Evolutionary conservation across 2,888 invertebrate genomes (phyloP).

Genomic region (Epirrhoe alternata): DNA sequence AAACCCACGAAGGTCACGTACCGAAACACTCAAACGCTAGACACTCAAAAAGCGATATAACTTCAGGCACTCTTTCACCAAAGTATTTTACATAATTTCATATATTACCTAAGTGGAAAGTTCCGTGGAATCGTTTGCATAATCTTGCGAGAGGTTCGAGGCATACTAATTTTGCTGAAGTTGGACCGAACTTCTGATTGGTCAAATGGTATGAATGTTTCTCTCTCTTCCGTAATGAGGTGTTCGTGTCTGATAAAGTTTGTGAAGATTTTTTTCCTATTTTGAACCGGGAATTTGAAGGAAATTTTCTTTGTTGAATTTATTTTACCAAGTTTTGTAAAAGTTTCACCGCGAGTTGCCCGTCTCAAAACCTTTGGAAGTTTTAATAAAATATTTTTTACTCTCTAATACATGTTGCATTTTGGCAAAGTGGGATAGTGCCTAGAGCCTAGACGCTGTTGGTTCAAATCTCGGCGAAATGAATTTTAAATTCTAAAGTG

Average conservation of each 20-base stretch:
- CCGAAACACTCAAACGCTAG: constrained; percentile 41
- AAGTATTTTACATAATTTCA: constrained; percentile 64
- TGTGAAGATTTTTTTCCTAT: constrained; percentile 13
- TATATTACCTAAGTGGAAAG: constrained; percentile 66
- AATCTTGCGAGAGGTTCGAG: constrained; percentile 50
- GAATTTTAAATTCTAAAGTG: too few species aligned
- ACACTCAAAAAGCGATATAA: constrained; percentile 53
- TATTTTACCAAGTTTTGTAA: background rate
- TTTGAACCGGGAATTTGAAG: constrained; percentile 2
- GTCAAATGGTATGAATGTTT: constrained; percentile 32
- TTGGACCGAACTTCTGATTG: constrained; percentile 34
- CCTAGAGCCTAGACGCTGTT: too few species aligned
- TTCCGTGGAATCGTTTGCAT: constrained; percentile 56
- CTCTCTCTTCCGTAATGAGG: constrained; percentile 26
- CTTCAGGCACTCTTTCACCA: constrained; percentile 49
- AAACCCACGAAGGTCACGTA: constrained; percentile 39
- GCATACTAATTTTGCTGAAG: constrained; percentile 42
- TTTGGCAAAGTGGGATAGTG: background rate
- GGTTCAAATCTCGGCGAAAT: too few species aligned
- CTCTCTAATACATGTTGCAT: background rate
- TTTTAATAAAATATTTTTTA: background rate
- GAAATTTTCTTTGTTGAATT: constrained; percentile 6
- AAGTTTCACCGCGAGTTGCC: background rate
- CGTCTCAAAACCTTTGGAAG: background rate
- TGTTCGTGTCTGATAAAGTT: constrained; percentile 25